A percentile compares a stretch with the other conserved stretches of the same genome.
phyloP scores from a whole-genome alignment of 2,888 invertebrate genomes.

The Plebejus anna region DNA sequence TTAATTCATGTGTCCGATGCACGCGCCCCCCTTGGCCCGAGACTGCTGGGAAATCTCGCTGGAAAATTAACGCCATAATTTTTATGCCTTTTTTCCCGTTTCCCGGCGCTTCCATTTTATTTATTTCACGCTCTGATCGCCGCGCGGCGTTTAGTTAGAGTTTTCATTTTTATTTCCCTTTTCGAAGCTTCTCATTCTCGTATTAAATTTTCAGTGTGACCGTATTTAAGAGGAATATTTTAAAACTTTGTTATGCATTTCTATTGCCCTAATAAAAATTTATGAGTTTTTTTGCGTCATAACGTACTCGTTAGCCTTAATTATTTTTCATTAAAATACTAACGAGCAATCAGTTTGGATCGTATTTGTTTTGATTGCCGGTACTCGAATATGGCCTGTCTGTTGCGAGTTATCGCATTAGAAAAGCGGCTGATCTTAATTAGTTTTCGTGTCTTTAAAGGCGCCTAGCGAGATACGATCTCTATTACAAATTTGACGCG shows the following conservation, averaged over 20 bases:
- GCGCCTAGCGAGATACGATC: slow-evolving; percentile 76
- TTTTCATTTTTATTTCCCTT: slow-evolving; percentile 54
- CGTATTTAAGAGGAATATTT: background rate
- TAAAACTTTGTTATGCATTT: background rate
- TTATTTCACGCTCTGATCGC: slow-evolving; percentile 74
- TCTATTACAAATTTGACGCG: slow-evolving; percentile 74
- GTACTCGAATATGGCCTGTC: slow-evolving; percentile 71
- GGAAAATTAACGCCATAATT: slow-evolving; percentile 77
- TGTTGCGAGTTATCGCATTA: slow-evolving; percentile 71
- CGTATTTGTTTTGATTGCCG: slow-evolving; percentile 78
- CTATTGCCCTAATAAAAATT: background rate
- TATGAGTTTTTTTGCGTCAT: slow-evolving; percentile 13
- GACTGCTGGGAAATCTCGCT: slow-evolving; percentile 76
- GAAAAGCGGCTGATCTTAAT: slow-evolving; percentile 79
- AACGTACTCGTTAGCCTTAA: background rate
- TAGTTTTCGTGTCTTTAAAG: slow-evolving; percentile 78
- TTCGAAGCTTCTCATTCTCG: slow-evolving; percentile 47
- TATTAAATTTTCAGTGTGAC: slow-evolving; percentile 35
- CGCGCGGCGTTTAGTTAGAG: slow-evolving; percentile 62
- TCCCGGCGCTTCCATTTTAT: slow-evolving; percentile 66
- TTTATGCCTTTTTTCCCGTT: slow-evolving; percentile 60
- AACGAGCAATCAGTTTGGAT: slow-evolving; percentile 64
- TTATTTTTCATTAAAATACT: slow-evolving; percentile 28
- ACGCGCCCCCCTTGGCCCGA: slow-evolving; percentile 58
- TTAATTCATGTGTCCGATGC: slow-evolving; percentile 78